Evolutionary conservation across 2,888 invertebrate species (phyloP).

Genomic region (Lithophane socia): DNA sequence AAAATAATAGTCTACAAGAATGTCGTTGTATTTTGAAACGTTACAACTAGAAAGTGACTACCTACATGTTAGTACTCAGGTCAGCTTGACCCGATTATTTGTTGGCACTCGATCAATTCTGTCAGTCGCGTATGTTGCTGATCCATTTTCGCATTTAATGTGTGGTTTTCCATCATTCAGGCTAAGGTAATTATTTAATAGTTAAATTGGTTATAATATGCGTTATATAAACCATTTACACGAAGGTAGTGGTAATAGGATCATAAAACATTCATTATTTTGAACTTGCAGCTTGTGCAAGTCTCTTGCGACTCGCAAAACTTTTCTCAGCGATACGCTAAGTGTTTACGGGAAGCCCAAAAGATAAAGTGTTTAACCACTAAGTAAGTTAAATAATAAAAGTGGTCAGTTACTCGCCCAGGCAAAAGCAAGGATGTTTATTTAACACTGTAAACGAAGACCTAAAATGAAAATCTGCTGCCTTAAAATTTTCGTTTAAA

Average conservation of each 20-base stretch:
- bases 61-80: constrained; percentile 65
- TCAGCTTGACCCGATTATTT: constrained; percentile 75
- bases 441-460: constrained; percentile 29
- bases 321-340: constrained; percentile 25
- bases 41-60: constrained; percentile 63
- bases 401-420: neutral
- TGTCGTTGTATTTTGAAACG: constrained; percentile 65
- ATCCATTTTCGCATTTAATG: constrained; percentile 79
- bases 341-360: constrained; percentile 35
- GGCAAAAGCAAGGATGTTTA: constrained; percentile 22
- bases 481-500: constrained; percentile 26
- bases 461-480: constrained; percentile 15
- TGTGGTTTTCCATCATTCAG: constrained; percentile 66
- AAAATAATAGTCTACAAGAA: constrained; percentile 43
- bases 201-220: constrained; percentile 27
- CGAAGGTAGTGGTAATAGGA: neutral
- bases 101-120: constrained; percentile 79
- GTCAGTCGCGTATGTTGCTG: constrained; percentile 75
- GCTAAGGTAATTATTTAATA: constrained; percentile 51
- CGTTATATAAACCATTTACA: constrained; percentile 37
- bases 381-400: constrained; percentile 47
- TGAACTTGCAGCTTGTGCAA: constrained; percentile 20
- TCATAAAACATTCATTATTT: constrained; percentile 15
- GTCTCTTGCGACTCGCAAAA: constrained; percentile 25
- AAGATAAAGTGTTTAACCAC: constrained; percentile 32